Percentiles rank a stretch among this genome's conserved stretches.
Evolutionary conservation across 2,113 vertebrate genomes (phyloP).

Genomic region (Madoqua kirkii): DNA sequence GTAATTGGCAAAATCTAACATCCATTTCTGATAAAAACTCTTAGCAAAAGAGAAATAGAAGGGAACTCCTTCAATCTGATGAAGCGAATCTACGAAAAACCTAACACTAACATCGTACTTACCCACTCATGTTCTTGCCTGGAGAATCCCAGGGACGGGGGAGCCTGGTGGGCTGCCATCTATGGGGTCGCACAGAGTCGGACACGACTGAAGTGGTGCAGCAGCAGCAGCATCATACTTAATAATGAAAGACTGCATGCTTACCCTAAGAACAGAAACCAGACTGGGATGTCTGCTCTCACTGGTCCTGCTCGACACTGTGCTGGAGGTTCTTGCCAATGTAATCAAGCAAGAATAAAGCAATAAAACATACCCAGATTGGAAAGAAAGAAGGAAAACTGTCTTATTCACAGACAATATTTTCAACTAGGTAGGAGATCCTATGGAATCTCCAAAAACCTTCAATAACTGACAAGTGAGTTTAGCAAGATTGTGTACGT

Average conservation of each 20-base stretch:
- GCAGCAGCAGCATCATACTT: not conserved
- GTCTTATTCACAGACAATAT: not conserved
- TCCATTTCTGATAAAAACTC: not conserved
- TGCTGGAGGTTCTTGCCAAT: not conserved
- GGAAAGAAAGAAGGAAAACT: not conserved
- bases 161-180: too few relatives aligned
- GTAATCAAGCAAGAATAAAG: not conserved
- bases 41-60: not conserved
- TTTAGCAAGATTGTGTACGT: not conserved
- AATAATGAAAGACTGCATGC: not conserved
- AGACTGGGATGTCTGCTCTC: not conserved
- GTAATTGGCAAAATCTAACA: not conserved
- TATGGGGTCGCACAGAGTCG: too few relatives aligned
- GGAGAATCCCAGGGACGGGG: too few relatives aligned
- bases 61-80: not conserved
- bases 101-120: not conserved
- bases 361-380: not conserved
- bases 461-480: not conserved
- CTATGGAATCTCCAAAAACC: not conserved
- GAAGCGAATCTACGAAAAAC: not conserved
- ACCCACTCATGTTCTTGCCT: not conserved
- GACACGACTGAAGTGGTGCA: too few relatives aligned
- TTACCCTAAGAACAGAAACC: not conserved
- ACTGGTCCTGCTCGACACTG: not conserved
- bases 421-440: not conserved